Conservation (phyloP, 2,797 vertebrate species). For the Triplophysa bombifrons region DNA sequence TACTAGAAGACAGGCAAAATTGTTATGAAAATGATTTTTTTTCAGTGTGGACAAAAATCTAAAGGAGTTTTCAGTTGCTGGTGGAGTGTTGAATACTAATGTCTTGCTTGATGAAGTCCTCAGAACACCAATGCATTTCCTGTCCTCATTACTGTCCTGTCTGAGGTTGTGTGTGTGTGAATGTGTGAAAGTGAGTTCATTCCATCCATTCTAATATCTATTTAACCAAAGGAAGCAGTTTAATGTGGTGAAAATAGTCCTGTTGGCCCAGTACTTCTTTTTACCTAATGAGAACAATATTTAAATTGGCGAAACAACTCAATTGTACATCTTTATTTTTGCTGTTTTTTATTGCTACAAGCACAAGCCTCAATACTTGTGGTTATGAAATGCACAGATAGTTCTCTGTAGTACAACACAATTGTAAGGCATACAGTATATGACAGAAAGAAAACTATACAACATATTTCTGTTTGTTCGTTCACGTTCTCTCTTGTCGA, state of each 20-base stretch:
- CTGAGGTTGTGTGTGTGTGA: conserved; percentile 42
- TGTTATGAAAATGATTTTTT: not conserved
- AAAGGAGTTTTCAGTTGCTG: conserved; percentile 5
- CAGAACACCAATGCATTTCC: conserved; percentile 37
- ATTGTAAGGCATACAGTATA: not conserved
- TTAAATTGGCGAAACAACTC: conserved; percentile 28
- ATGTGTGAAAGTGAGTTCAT: conserved; percentile 51
- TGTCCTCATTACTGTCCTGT: conserved; percentile 38
- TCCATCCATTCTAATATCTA: conserved; percentile 21
- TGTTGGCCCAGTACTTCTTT: conserved; percentile 26
- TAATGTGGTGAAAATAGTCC: conserved; percentile 50
- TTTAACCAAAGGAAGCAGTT: conserved; percentile 46
- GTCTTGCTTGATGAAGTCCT: conserved; percentile 40
- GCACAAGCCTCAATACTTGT: conserved; percentile 21
- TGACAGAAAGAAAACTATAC: not conserved
- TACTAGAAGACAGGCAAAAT: not conserved
- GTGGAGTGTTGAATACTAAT: conserved; percentile 32
- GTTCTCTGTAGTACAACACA: not conserved
- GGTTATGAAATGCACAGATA: conserved; percentile 15
- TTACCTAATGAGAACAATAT: conserved; percentile 27
- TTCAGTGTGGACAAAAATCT: conserved; percentile 16
- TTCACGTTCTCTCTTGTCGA: not conserved
- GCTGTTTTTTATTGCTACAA: conserved; percentile 9
- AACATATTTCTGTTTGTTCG: not conserved
- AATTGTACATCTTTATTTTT: not conserved